Evolutionary conservation across 2,113 vertebrate genomes (phyloP).

Genomic region (Cichladusa arquata): DNA sequence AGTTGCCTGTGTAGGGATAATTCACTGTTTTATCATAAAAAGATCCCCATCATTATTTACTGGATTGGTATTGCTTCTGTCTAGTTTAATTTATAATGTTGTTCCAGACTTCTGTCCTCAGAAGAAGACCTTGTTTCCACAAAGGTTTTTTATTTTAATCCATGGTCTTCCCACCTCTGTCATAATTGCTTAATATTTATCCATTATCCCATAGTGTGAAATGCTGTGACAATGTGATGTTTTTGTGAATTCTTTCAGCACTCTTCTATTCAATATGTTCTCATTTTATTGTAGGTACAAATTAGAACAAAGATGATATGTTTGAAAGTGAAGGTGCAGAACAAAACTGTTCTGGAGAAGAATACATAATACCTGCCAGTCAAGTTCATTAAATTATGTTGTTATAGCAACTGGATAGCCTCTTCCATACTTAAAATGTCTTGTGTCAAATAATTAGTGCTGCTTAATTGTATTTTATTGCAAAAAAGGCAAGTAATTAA

Average conservation of each 20-base stretch:
- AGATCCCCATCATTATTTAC: not conserved
- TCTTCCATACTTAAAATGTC: not conserved
- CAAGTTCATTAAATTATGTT: not conserved
- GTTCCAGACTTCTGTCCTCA: not conserved
- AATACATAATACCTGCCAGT: not conserved
- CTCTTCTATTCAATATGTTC: not conserved
- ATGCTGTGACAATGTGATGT: not conserved
- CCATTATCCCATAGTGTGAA: not conserved
- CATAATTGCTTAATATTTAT: not conserved
- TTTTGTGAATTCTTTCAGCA: not conserved
- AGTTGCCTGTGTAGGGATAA: not conserved
- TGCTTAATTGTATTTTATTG: conserved; percentile 40
- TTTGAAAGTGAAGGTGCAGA: not conserved
- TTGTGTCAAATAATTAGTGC: conserved; percentile 25
- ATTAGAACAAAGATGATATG: not conserved
- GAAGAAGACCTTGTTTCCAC: not conserved
- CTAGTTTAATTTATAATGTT: not conserved
- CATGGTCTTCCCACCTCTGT: not conserved
- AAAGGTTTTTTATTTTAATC: not conserved
- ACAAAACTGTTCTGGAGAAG: not conserved
- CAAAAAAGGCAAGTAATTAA: conserved; percentile 35
- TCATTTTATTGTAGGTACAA: not conserved
- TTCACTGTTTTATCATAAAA: not conserved
- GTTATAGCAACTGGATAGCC: conserved; percentile 8
- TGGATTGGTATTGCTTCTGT: not conserved